Base-by-base conservation (phyloP, 2,888 invertebrate species). In the Brachypterus glaber region DNA sequence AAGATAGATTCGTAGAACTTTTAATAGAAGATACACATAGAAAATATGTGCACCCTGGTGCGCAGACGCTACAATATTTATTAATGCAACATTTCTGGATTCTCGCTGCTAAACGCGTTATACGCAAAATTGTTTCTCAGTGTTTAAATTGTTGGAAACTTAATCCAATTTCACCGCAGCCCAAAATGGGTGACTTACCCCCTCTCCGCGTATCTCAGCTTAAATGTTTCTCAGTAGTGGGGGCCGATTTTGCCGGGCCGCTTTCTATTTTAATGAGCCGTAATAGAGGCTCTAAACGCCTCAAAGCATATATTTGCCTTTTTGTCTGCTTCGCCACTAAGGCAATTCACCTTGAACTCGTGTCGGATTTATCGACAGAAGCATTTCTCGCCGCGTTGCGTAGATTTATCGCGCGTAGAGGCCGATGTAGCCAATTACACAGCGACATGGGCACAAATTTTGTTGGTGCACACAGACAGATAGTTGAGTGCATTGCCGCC, bases 281-380 rank as follows among this genome's bases (percentile, higher is more conserved):
- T 3, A 32, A 33, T 8, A 31, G 46, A 15, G 30, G 35, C 17
- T 18, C 12, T 16, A 40, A 34, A 33, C 11, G 17, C 7, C 18
- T 25, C 8, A 47, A 46, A 21, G 35, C 43, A 1, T 47, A 47
- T 34, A 18, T 48, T 3, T 27, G 35, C 25, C 13, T 45, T n/a
- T 45, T 41, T 35, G 31, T 46, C 21, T 43, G 45, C 27, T 41
- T 39, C 26, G 15, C 40, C 8, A 44, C 43, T 7, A 40, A 40
- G 27, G 55, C 56, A 1, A 30, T 57, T 11, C 52, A 56, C 26
- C 15, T 56, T 4, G 53, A 57, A 34, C 17, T 51, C 3, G 51
- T 50, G 1, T 39, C 40, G 9, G 45, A 44, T 29, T 27, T 54
- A 2, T 34, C 45, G 3, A 45, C 53, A 3, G 45, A 46, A 17